These are phyloP conservation scores for Drosophila subobscura DNA, from an alignment of 1,140 invertebrate genomes.

Conservation along the genomic window DNA sequence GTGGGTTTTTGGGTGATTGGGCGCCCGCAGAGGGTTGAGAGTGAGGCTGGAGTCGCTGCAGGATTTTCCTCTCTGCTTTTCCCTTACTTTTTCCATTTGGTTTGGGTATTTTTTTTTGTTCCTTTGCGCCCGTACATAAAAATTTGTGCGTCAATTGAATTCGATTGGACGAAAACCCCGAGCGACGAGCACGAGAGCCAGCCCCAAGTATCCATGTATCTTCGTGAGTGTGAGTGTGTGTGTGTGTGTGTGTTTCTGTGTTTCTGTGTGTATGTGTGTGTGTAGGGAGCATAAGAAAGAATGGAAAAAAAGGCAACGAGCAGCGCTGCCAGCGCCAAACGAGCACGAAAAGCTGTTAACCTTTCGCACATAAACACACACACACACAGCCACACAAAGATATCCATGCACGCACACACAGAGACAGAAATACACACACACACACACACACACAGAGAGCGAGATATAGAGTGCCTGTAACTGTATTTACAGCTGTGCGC, in stretches of 20 bases:
- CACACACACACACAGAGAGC: conserved; percentile 8
- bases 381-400: conserved; percentile 1
- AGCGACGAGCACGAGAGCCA: conserved; percentile 58
- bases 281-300: conserved; percentile 53
- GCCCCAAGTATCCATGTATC: conserved; percentile 2
- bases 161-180: conserved; percentile 74
- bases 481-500: conserved; percentile 10
- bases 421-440: conserved; percentile 51
- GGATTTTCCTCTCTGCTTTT: conserved; percentile 15
- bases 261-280: conserved; percentile 47
- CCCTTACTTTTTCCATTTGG: conserved; percentile 12
- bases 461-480: conserved; percentile 6
- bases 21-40: conserved; percentile 15
- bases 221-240: conserved; percentile 7
- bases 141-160: conserved; percentile 83
- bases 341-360: conserved; percentile 70
- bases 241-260: conserved; percentile 12
- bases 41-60: conserved; percentile 6
- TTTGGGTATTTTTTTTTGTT: conserved; percentile 13
- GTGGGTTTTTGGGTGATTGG: conserved; percentile 53
- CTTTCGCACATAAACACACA: conserved; percentile 67
- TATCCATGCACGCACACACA: conserved; percentile 43
- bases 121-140: conserved; percentile 56
- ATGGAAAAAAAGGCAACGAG: conserved; percentile 47
- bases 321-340: conserved; percentile 38